phyloP scores from a whole-genome alignment of 2,888 invertebrate species.

The Epirrhoe alternata region DNA sequence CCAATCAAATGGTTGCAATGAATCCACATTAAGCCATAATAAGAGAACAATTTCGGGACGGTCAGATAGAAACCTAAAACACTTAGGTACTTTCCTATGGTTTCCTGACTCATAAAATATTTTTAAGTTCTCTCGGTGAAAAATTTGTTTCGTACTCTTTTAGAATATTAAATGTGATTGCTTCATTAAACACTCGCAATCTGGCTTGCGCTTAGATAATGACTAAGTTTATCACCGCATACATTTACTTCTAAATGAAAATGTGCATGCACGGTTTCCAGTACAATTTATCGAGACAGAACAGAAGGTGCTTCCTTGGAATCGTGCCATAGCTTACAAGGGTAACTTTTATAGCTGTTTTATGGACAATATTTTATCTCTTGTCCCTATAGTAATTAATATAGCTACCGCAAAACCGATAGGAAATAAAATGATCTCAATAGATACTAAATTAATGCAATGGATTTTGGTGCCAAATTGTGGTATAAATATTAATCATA shows the following conservation, averaged over 20 bases:
- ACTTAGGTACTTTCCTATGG: too few relatives aligned
- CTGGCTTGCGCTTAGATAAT: background rate
- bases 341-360: constrained; percentile 9
- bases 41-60: too few relatives aligned
- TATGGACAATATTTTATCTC: constrained; percentile 12
- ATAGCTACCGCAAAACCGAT: constrained; percentile 1
- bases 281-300: constrained; percentile 19
- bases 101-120: too few relatives aligned
- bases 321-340: constrained; percentile 12
- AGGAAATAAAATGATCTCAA: background rate
- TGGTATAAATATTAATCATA: background rate
- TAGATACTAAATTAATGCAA: background rate
- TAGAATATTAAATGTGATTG: too few relatives aligned
- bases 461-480: constrained; percentile 2
- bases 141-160: too few relatives aligned
- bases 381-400: constrained; percentile 9
- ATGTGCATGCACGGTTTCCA: background rate
- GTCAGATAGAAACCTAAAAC: too few relatives aligned
- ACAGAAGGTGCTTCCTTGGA: constrained; percentile 24
- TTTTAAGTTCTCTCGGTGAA: too few relatives aligned
- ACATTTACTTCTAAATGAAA: background rate
- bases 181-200: too few relatives aligned
- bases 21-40: too few relatives aligned
- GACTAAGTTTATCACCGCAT: background rate
- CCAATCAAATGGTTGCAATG: too few relatives aligned